Evolutionary conservation across 2,888 invertebrate genomes (phyloP).

Genomic region (Aporophyla nigra): DNA sequence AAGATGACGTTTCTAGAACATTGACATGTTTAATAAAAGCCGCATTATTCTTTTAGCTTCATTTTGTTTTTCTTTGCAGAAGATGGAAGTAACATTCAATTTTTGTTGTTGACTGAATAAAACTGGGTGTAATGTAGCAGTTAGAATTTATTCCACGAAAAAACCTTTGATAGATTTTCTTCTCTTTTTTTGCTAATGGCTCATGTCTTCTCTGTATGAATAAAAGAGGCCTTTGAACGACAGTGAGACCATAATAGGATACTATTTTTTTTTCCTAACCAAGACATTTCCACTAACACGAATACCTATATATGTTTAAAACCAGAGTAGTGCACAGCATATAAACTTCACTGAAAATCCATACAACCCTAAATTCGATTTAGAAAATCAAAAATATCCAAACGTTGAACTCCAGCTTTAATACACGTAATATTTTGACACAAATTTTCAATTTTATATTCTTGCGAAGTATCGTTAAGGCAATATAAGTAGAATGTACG

Average conservation of each 20-base stretch:
- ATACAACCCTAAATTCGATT: background rate
- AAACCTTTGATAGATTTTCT: too few relatives aligned
- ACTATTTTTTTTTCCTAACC: background rate
- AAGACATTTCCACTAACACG: too few relatives aligned
- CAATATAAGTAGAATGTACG: slow-evolving; percentile 70
- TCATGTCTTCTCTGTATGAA: background rate
- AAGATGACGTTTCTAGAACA: slow-evolving; percentile 30
- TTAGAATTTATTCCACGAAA: background rate
- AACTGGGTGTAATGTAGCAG: too few relatives aligned
- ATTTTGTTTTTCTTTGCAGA: background rate
- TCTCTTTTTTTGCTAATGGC: background rate
- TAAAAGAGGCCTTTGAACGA: background rate
- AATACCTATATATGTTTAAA: background rate
- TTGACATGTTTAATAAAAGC: background rate
- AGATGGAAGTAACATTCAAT: background rate
- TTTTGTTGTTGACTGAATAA: slow-evolving; percentile 3
- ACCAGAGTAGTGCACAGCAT: too few relatives aligned
- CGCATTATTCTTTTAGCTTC: slow-evolving; percentile 7
- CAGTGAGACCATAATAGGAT: background rate
- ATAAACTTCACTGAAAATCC: too few relatives aligned
- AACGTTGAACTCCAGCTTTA: slow-evolving; percentile 12
- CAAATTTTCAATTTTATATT: slow-evolving; percentile 71
- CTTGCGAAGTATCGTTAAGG: slow-evolving; percentile 64
- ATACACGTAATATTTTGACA: slow-evolving; percentile 52
- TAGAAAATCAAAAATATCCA: slow-evolving; percentile 15